phyloP scores from a whole-genome alignment of 2,888 invertebrate genomes.

The Euproctis similis region DNA sequence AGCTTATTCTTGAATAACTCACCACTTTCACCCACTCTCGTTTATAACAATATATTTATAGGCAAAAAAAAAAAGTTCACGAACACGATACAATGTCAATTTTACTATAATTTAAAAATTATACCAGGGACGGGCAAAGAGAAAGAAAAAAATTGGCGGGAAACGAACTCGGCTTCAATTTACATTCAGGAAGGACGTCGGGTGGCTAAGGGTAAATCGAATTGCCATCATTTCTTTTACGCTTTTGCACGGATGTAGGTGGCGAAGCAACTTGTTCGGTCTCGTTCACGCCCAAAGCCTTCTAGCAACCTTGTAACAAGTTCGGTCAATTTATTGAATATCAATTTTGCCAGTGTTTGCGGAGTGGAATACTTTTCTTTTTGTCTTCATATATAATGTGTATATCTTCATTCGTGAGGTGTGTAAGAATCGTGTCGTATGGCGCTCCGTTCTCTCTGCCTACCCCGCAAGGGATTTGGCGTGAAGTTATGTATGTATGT shows the following conservation, averaged over 20 bases:
- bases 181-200: slow-evolving; percentile 62
- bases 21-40: too few species aligned
- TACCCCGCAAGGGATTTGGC: too few species aligned
- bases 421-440: too few species aligned
- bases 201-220: slow-evolving; percentile 61
- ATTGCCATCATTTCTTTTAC: slow-evolving; percentile 63
- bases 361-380: too few species aligned
- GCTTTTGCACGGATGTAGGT: slow-evolving; percentile 40
- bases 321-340: slow-evolving; percentile 22
- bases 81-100: slow-evolving; percentile 23
- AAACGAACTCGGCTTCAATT: slow-evolving; percentile 54
- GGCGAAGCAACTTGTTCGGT: slow-evolving; percentile 38
- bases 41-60: too few species aligned
- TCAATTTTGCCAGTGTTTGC: too few species aligned
- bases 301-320: slow-evolving; percentile 26
- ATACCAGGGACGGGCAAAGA: slow-evolving; percentile 40
- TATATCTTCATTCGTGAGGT: too few species aligned
- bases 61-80: background rate
- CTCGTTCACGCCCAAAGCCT: slow-evolving; percentile 17
- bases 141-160: slow-evolving; percentile 49
- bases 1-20: too few species aligned
- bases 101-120: slow-evolving; percentile 51
- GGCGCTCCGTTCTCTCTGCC: too few species aligned
- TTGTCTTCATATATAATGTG: too few species aligned
- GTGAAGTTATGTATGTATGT: too few species aligned